A percentile compares a stretch with the other conserved stretches of the same genome.
Evolutionary conservation across 2,888 invertebrate species (phyloP).

Genomic region (Xylota segnis): DNA sequence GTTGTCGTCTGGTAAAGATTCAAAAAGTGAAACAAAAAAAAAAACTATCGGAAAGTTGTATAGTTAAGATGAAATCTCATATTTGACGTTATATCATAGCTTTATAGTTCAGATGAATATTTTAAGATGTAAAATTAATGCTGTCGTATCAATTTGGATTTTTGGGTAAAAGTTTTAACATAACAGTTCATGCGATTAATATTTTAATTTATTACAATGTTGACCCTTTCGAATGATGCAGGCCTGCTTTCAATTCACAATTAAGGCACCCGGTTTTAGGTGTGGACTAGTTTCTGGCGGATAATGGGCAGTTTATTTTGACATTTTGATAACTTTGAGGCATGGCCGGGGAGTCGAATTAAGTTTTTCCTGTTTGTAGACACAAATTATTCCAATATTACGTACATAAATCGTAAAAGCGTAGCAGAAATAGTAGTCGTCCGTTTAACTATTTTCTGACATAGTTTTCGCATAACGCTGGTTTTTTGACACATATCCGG

Average conservation of each 20-base stretch:
- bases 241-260: neutral
- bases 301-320: neutral
- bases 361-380: too few relatives aligned
- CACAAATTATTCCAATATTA: too few relatives aligned
- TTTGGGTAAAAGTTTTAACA: slow-evolving; percentile 49
- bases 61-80: slow-evolving; percentile 31
- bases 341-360: too few relatives aligned
- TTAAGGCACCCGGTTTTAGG: neutral
- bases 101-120: slow-evolving; percentile 41
- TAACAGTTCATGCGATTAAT: slow-evolving; percentile 25
- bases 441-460: too few relatives aligned
- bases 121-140: slow-evolving; percentile 37
- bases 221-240: slow-evolving; percentile 1
- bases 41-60: slow-evolving; percentile 52
- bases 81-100: slow-evolving; percentile 39
- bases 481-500: too few relatives aligned
- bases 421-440: too few relatives aligned
- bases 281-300: neutral
- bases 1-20: slow-evolving; percentile 41
- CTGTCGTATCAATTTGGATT: slow-evolving; percentile 5
- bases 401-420: too few relatives aligned
- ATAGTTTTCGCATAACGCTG: too few relatives aligned
- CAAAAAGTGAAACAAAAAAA: slow-evolving; percentile 18
- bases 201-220: slow-evolving; percentile 2
- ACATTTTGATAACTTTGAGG: too few relatives aligned